Evolutionary conservation across 2,888 invertebrate species (phyloP), one percentile per base, ranked within the genome.

Genomic region (Epinotia brunnichana): DNA sequence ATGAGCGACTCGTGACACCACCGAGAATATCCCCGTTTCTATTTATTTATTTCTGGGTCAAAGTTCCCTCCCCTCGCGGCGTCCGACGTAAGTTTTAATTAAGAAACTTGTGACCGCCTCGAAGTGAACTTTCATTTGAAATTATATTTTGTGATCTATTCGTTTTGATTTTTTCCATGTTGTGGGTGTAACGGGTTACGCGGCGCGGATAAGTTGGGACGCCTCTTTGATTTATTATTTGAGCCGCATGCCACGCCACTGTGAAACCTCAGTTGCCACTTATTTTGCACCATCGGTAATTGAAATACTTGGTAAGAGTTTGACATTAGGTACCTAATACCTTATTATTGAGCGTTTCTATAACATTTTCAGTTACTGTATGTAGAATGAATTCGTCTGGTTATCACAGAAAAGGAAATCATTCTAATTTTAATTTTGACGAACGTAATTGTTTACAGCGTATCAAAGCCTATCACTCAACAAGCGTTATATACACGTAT

Each of bases 11-110:
- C 91, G 90, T 91, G 92, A 90, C 87, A 82, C 77, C 82, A 78
- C 79, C 83, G 81, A 82, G 82, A 83, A 83, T 86, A 81, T 82
- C 83, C 78, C 78, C 85, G 85, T 82, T 87, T 89, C 87, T 92
- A 92, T 92, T 92, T 92, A 92, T 92, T 91, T 92, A 91, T 91
- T 92, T 92, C 89, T 92, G 90, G 91, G 92, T 92, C 91, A 92
- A 84, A 90, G 89, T 86, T 86, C 84, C 83, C 87, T 84, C 88
- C 90, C 88, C 87, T 88, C 83, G 87, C 88, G 85, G 87, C 88
- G 87, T 87, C 89, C 86, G 85, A 91, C 90, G 86, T 92, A 94
- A 94, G 93, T 94, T 94, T 94, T 94, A 93, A 94, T 93, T 93
- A 94, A 93, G 92, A 93, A 94, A 94, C 93, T 93, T 94, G 92